Conservation (phyloP, 64 coral and sea anemone species). For the Stylophora pistillata region DNA sequence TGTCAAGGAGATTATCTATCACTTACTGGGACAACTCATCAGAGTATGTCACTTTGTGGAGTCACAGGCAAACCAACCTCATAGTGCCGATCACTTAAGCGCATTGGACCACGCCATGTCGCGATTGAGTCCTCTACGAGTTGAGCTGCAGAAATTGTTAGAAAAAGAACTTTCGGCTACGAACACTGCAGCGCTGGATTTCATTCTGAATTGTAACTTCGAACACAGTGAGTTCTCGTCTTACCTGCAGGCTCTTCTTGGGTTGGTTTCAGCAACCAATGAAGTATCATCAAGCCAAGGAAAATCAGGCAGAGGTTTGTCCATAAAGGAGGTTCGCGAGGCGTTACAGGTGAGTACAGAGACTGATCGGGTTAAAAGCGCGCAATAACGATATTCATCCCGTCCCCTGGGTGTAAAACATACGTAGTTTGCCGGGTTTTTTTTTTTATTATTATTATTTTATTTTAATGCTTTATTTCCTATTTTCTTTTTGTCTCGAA, state of each 20-base stretch:
- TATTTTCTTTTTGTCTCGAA: no score
- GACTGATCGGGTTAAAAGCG: background rate
- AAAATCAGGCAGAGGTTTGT: background rate
- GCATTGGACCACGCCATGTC: constrained; percentile 54
- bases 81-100: constrained; percentile 10
- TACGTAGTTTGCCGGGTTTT: background rate
- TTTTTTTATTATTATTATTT: no score
- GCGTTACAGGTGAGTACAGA: constrained; percentile 21
- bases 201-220: constrained; percentile 92
- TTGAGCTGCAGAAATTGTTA: constrained; percentile 84
- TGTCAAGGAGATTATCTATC: constrained; percentile 79
- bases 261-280: constrained; percentile 71
- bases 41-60: constrained; percentile 34
- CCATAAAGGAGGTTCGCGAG: constrained; percentile 6
- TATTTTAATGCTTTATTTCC: no score
- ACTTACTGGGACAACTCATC: constrained; percentile 80
- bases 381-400: background rate
- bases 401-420: background rate
- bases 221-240: constrained; percentile 94
- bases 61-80: constrained; percentile 1
- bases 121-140: constrained; percentile 62
- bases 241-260: constrained; percentile 88
- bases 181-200: constrained; percentile 78
- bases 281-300: constrained; percentile 50
- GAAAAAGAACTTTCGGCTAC: constrained; percentile 92